Evolutionary conservation across 1,140 invertebrate genomes (phyloP), one percentile per base, ranked within the genome.

Genomic region (Atta texana): DNA sequence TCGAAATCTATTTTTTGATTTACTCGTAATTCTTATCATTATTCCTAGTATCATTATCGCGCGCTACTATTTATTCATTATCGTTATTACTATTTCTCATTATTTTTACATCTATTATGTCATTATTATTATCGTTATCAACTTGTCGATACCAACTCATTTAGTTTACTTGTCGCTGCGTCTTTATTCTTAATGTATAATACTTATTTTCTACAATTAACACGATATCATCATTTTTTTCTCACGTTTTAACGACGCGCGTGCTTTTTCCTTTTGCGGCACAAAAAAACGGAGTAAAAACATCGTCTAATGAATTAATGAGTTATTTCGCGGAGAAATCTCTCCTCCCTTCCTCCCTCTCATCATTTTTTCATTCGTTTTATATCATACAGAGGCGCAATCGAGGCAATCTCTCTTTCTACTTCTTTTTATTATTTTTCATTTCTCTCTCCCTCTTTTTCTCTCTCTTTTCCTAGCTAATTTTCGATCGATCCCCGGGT

Each of bases 61-160:
- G 76, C n/a, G 44, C 61, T 68, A 68, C 44, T 53, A 16, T 16
- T 68, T 80, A 80, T 18, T 68, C 61, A 39, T 80, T 80, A 78
- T 18, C 59, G 10, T 49, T 51, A 78, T 64, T 51, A 64, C 64
- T n/a, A 64, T 21, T 28, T 51, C 21, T 76, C 8, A 18, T 66
- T 78, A 77, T 18, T 3, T 21, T 77, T 61, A 57, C 49, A 31
- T 34, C 24, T 74, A 39, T 44, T 18, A 24, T 28, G 12, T 49
- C n/a, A 31, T 77, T 49, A 77, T 77, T 10, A 12, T 63, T 63
- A 77, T 63, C 49, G 49, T 63, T n/a, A 63, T 49, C 75, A 12
- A 16, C 66, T 68, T 49, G 28, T 51, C 49, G 28, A 64, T 51
- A 51, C 24, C 57, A 24, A 21, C 8, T 18, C 28, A 14, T 66